Evolutionary conservation across 92 coral and sea anemone species (phyloP), one percentile per base, ranked within the genome.

Genomic region (Meandrina meandrites): DNA sequence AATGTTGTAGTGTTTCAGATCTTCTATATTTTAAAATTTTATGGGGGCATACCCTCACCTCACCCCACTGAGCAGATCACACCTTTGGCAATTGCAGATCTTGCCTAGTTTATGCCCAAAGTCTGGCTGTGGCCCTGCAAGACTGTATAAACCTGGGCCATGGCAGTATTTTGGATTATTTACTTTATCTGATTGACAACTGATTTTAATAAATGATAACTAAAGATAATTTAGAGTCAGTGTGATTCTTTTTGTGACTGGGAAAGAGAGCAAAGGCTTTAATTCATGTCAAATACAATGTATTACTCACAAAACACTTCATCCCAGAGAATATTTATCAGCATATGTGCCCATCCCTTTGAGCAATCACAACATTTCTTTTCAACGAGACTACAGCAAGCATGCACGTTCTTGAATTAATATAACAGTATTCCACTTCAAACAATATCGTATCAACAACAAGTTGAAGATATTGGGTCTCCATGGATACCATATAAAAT

Each of bases 401-500:
- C 48, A 60, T 24, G 14, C 68, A 82, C 48, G 47, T 47, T 69
- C 48, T 47, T 28, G 37, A 32, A 69, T 35, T 24, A 45, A 82
- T 70, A 82, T 47, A 51, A 12, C 17, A 18, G 47, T 37, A 24
- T 18, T 28, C 67, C 21, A 27, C 24, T 32, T 6, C 30, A 60
- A 24, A 42, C 31, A 30, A 48, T 45, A 81, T 45, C 70, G 48
- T 16, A 48, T 27, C 50, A 50, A 68, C 18, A 30, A 13, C 21
- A 34, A 1, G 27, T 70, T 32, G 68, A 31, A 68, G 66, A 42
- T 47, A 48, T 82, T 30, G 22, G 51, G 78, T 68, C 73, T 12
- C 56, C 78, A 82, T 82, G 86, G 86, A 69, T 47, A 82, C 86
- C 19, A 45, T 19, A 8, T 21, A 45, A 47, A 34, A 54, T 22